Evolutionary conservation across 2,113 vertebrate species (phyloP).

Genomic region (Mobula birostris): DNA sequence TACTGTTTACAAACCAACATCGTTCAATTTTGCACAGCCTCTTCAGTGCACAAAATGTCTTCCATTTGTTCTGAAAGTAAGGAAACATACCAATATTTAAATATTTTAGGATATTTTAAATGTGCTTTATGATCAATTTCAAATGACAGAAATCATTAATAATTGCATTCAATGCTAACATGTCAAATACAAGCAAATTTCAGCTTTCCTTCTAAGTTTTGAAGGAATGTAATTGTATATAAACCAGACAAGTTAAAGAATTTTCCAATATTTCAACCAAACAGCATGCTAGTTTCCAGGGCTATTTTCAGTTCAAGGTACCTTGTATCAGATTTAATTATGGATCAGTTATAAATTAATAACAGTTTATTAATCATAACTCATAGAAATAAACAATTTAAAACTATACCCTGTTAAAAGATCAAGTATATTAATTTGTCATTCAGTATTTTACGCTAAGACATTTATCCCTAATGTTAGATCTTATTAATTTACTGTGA

Average conservation of each 20-base stretch:
- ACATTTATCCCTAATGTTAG: background rate
- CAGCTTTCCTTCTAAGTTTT: background rate
- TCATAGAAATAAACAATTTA: background rate
- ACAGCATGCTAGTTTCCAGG: no score
- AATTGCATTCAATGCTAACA: background rate
- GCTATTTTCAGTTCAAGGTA: background rate
- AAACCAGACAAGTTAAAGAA: background rate
- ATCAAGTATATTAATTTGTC: slow-evolving; percentile 18
- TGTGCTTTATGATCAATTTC: background rate
- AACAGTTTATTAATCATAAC: background rate
- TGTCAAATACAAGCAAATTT: background rate
- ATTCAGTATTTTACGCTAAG: background rate
- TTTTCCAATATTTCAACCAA: background rate
- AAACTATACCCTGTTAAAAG: background rate
- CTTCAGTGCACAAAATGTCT: background rate
- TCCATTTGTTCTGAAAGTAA: background rate
- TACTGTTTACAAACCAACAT: background rate
- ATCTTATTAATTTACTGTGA: slow-evolving; percentile 7
- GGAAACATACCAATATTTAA: background rate
- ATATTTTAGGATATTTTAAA: background rate
- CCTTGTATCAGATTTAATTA: background rate
- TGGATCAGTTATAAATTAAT: background rate
- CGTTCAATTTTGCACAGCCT: background rate
- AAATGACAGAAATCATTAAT: background rate
- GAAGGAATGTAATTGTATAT: background rate